Conservation (phyloP, 2,888 invertebrate genomes). For the Polylopha cassiicola region DNA sequence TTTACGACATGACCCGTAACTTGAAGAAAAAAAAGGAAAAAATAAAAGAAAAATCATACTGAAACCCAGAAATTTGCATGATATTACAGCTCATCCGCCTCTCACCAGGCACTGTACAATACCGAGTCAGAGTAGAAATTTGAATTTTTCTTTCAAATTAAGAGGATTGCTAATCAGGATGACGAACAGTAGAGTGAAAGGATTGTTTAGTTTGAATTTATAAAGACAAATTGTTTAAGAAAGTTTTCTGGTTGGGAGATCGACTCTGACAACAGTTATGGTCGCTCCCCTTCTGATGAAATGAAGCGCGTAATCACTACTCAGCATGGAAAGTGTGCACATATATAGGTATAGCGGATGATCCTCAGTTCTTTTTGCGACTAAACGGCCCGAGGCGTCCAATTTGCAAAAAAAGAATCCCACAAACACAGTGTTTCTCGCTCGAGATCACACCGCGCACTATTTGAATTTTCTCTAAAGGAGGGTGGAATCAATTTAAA, state of each 20-base stretch:
- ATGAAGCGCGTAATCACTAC: constrained; percentile 58
- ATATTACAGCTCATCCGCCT: constrained; percentile 60
- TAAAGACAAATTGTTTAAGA: constrained; percentile 4
- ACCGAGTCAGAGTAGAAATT: constrained; percentile 54
- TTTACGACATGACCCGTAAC: constrained; percentile 54
- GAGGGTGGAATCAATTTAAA: constrained; percentile 77
- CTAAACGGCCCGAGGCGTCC: constrained; percentile 70
- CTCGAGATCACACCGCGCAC: constrained; percentile 72
- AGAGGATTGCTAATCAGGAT: constrained; percentile 46
- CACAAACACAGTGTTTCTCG: constrained; percentile 67
- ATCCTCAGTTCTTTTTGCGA: constrained; percentile 52
- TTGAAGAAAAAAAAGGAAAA: constrained; percentile 53
- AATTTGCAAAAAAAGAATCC: constrained; percentile 74
- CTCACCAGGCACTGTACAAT: constrained; percentile 41
- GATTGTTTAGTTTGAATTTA: constrained; percentile 10
- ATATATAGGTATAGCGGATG: constrained; percentile 32
- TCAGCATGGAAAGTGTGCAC: constrained; percentile 39
- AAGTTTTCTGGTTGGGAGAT: too few species aligned
- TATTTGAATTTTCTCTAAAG: constrained; percentile 70
- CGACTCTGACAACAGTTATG: too few species aligned
- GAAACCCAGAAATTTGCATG: constrained; percentile 66
- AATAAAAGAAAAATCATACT: constrained; percentile 62
- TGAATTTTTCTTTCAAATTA: constrained; percentile 45
- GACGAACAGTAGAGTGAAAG: constrained; percentile 28
- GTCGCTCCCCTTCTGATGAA: constrained; percentile 46